Evolutionary conservation across 2,888 invertebrate genomes (phyloP).

Genomic region (Tiliacea aurago): DNA sequence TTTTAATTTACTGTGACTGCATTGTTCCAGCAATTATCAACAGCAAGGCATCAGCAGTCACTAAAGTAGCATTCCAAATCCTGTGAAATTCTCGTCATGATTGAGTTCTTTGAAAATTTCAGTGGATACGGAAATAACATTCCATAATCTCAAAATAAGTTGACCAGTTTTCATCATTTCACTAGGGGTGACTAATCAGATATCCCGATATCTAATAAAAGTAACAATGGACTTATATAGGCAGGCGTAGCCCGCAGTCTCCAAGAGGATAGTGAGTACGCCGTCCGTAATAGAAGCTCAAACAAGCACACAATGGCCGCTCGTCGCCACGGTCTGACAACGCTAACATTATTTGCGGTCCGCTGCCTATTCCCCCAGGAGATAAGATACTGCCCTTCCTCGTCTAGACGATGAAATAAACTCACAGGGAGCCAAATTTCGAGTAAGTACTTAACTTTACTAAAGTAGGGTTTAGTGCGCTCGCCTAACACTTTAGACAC

Average conservation of each 20-base stretch:
- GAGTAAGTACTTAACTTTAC: conserved; percentile 40
- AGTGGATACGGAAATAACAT: not conserved
- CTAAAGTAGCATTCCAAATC: not conserved
- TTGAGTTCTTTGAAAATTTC: not conserved
- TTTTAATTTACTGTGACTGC: not conserved
- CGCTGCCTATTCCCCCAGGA: conserved; percentile 82
- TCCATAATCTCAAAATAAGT: not conserved
- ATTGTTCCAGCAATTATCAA: conserved; percentile 16
- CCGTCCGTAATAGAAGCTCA: conserved; percentile 66
- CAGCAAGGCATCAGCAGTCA: conserved; percentile 1
- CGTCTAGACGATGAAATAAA: conserved; percentile 81
- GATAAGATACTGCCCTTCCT: conserved; percentile 79
- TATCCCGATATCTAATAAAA: conserved; percentile 13
- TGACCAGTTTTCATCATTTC: not conserved
- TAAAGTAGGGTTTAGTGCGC: conserved; percentile 14
- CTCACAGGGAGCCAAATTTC: conserved; percentile 43
- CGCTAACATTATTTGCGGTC: conserved; percentile 86
- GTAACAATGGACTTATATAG: conserved; percentile 41
- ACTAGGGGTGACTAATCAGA: not conserved
- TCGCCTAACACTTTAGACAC: conserved; percentile 13
- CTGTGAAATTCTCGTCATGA: not conserved
- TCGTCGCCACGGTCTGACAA: conserved; percentile 81
- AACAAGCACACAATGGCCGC: conserved; percentile 75
- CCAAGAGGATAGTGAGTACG: conserved; percentile 63
- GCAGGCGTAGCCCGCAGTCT: conserved; percentile 47